A percentile compares a stretch with the other conserved stretches of the same genome.
Evolutionary conservation across 2,797 vertebrate species (phyloP).

Genomic region (Okamejei kenojei): DNA sequence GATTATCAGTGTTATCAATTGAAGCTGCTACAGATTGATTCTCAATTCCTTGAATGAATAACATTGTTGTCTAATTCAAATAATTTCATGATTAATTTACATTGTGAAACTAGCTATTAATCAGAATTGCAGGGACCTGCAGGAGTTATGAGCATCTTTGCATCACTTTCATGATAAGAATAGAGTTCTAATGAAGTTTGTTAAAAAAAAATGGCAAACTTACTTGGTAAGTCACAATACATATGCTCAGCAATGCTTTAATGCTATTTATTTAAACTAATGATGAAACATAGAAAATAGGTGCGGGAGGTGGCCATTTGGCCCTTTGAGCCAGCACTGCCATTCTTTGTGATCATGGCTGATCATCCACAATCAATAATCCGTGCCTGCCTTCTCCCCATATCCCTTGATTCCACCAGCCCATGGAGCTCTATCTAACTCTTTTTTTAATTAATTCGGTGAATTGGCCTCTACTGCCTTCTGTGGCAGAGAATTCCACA

Average conservation of each 20-base stretch:
- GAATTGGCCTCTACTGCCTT: too few relatives aligned
- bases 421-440: too few relatives aligned
- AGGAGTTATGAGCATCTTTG: not conserved
- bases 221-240: not conserved
- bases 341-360: too few relatives aligned
- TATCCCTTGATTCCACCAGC: too few relatives aligned
- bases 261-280: not conserved
- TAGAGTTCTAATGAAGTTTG: not conserved
- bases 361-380: too few relatives aligned
- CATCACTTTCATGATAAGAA: not conserved
- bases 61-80: not conserved
- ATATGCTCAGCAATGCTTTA: not conserved
- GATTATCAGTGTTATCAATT: not conserved
- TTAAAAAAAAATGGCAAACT: not conserved
- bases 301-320: too few relatives aligned
- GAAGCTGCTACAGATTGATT: not conserved
- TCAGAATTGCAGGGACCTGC: not conserved
- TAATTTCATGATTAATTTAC: not conserved
- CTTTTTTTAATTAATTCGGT: too few relatives aligned
- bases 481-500: too few relatives aligned
- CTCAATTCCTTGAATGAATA: not conserved
- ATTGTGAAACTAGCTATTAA: not conserved
- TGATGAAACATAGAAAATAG: not conserved
- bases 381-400: too few relatives aligned
- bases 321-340: too few relatives aligned